These are phyloP conservation scores for Tympanuchus pallidicinctus DNA, from an alignment of 2,113 vertebrate species.

Conservation along the genomic window DNA sequence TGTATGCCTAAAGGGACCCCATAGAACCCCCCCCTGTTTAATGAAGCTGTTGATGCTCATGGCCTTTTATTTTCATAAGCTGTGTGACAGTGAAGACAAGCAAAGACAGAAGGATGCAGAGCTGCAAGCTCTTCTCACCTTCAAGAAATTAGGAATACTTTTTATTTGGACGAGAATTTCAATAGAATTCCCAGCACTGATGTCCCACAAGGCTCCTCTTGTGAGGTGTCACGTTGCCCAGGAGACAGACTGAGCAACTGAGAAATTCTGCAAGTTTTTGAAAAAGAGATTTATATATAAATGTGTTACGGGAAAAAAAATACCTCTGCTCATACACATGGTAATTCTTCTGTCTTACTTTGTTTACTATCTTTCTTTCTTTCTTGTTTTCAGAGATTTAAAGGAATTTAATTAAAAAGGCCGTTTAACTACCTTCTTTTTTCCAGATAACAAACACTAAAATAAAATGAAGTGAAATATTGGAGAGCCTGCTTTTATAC, in stretches of 20 bases:
- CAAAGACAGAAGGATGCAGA: background rate
- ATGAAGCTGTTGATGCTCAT: background rate
- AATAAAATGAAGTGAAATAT: slow-evolving; percentile 55
- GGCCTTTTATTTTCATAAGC: background rate
- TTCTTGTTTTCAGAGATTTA: slow-evolving; percentile 66
- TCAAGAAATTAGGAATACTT: slow-evolving; percentile 28
- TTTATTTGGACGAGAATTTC: slow-evolving; percentile 27
- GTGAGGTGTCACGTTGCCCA: slow-evolving; percentile 61
- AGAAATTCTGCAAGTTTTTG: slow-evolving; percentile 63
- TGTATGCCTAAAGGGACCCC: background rate
- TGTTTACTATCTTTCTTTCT: slow-evolving; percentile 58
- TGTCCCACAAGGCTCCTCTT: slow-evolving; percentile 64
- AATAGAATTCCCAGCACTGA: background rate
- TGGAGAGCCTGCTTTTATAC: slow-evolving; percentile 44
- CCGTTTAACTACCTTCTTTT: slow-evolving; percentile 61
- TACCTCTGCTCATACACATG: slow-evolving; percentile 55
- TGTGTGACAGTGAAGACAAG: background rate
- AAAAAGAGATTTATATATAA: slow-evolving; percentile 67
- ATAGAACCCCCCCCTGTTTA: background rate
- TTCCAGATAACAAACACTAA: slow-evolving; percentile 53
- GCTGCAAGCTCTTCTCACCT: slow-evolving; percentile 11
- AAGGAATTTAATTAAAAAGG: slow-evolving; percentile 70
- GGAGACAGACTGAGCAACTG: slow-evolving; percentile 61
- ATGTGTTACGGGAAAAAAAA: slow-evolving; percentile 56
- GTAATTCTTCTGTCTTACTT: slow-evolving; percentile 57